phyloP scores from a whole-genome alignment of 2,797 vertebrate species.

The Amblyraja radiata region DNA sequence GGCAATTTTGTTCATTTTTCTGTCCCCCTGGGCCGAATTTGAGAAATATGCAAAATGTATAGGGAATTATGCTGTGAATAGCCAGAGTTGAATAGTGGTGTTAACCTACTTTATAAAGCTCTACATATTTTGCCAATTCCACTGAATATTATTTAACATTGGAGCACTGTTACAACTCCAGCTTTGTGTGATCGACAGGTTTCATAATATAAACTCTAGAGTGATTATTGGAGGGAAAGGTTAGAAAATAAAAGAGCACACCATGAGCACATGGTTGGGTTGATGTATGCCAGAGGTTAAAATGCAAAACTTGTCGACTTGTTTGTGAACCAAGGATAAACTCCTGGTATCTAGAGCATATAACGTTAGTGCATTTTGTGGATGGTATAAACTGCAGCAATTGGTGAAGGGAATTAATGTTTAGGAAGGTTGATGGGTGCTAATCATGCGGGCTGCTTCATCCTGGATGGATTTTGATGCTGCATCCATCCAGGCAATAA shows the following conservation, averaged over 20 bases:
- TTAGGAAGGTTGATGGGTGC: too few relatives aligned
- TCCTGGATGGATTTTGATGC: too few relatives aligned
- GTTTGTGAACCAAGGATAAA: too few relatives aligned
- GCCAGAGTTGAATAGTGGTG: neutral
- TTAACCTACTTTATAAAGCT: neutral
- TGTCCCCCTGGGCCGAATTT: neutral
- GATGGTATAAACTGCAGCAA: too few relatives aligned
- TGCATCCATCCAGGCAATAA: too few relatives aligned
- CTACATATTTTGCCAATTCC: neutral
- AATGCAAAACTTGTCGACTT: too few relatives aligned
- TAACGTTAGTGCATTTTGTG: too few relatives aligned
- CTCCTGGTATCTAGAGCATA: too few relatives aligned
- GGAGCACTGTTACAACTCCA: neutral
- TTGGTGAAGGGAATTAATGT: too few relatives aligned
- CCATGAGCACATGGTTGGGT: too few relatives aligned
- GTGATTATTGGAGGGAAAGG: neutral
- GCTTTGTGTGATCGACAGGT: neutral
- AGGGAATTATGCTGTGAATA: neutral
- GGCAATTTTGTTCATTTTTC: neutral
- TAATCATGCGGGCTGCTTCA: too few relatives aligned
- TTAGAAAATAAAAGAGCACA: neutral
- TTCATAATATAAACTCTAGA: neutral
- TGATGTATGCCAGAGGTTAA: too few relatives aligned
- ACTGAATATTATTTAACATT: constrained; percentile 21
- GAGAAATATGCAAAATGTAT: neutral